Base-by-base conservation (phyloP, 2,797 vertebrate species). In the Merluccius polli region DNA sequence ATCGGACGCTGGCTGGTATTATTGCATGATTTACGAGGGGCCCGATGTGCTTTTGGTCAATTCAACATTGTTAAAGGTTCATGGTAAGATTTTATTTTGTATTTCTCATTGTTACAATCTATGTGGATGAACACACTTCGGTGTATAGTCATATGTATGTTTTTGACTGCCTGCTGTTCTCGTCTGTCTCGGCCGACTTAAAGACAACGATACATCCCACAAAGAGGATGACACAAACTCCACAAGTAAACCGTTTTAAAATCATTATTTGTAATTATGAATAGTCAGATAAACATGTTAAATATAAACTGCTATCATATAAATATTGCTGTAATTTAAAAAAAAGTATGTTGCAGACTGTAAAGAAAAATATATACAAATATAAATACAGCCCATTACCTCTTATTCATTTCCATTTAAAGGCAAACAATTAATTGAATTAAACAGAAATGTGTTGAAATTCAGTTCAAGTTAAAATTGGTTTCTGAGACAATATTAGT, bases 41-140 rank as follows among this genome's bases (percentile, higher is more conserved):
- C 1, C 1, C 18, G 9, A 59, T n/a, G 18, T n/a, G 6, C 68
- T 81, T 27, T 10, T 77, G 59, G 21, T 1, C 0, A 52, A 5
- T 27, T 29, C 27, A 33, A 73, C 24, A 30, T n/a, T 79, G 11
- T 65, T 88, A 27, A 78, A 48, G 0, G 32, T 85, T 74, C 2
- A 33, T 74, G 82, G 83, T 83, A 82, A 79, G 75, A 76, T 2
- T 18, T 72, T 63, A 2, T 8, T 69, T 52, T 1, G n/a, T n/a
- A n/a, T 72, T 8, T 71, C 21, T 48, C 15, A 48, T 48, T 48
- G 7, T 7, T 21, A 21, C 44, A 48, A n/a, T 21, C 21, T 59
- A 35, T 35, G 8, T 59, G 7, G 21, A 59, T 18, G 3, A 18
- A 21, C 48, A 59, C 21, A 52, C 48, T 69, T 72, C 77, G 32